Evolutionary conservation across 2,797 vertebrate species (phyloP), one percentile per base, ranked within the genome.

Genomic region (Poeciliopsis paucimaculata): DNA sequence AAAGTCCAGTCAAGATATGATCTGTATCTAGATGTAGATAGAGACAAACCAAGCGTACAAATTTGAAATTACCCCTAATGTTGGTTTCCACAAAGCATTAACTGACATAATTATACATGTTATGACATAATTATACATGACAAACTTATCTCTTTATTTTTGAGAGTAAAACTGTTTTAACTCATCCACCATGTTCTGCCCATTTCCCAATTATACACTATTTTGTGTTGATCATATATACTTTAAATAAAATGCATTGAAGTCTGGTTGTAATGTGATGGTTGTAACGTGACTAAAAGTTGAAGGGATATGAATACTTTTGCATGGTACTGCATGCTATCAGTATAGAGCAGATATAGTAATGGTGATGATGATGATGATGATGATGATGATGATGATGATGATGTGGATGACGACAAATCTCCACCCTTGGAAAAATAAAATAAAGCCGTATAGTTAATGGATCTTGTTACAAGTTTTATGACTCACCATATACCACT

Each of bases 401-500:
- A 18, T 49, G 47, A 49, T 49, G n/a, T n/a, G n/a, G n/a, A n/a
- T n/a, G n/a, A n/a, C n/a, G n/a, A 45, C 55, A 26, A 8, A 16
- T 12, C 5, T 66, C 3, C 43, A 11, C 10, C 10, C 3, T 23
- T 64, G 3, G 2, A 39, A 66, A 36, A 78, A 72, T 41, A 10
- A 31, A 57, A 12, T 20, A 18, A 71, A 77, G 23, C 26, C 18
- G 20, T 73, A 62, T 62, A 49, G 9, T n/a, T 60, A 62, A 78
- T 26, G 0, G 7, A 31, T 36, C 7, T n/a, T 57, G 41, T 70
- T 47, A 57, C n/a, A 75, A 26, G 4, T 72, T 78, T 82, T 79
- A 31, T 13, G 34, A 73, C 39, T 72, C 66, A 31, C 16, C n/a
- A 28, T 36, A 46, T 20, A 64, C 2, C 15, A 20, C 4, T 64